Evolutionary conservation across 1,140 invertebrate species (phyloP), one percentile per base, ranked within the genome.

Genomic region (Copidosoma floridanum): DNA sequence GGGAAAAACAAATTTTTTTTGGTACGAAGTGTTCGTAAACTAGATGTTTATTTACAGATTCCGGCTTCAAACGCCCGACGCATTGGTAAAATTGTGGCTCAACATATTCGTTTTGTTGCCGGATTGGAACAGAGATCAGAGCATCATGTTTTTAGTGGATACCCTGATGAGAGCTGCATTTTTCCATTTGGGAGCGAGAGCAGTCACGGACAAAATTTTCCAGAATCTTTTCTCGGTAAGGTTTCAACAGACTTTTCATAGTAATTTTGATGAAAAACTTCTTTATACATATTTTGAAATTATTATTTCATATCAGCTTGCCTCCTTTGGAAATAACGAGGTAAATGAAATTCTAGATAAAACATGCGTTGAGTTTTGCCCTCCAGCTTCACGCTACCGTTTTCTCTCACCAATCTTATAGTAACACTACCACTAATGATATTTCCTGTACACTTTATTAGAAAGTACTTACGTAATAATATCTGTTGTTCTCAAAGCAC

Each of bases 51-150:
- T 53, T 53, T 35, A n/a, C 27, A 83, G 82, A 56, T 85, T 84
- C 65, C 74, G 71, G 50, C 68, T 82, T 2, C 51, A 70, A 12
- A 79, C 77, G 54, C 83, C 86, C 7, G 78, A 82, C 40, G 79
- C 80, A 38, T 76, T 89, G 3, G 80, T 89, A 0, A 76, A 84
- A 51, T 72, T 90, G 3, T 91, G 89, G 89, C 71, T 86, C 0
- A 83, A 85, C 65, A 78, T 82, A 29, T 72, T 87, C 3, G 77
- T 85, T 35, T 73, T 81, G 0, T 68, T 87, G 53, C 81, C 83
- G 2, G 82, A 86, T 62, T 89, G 89, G 89, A 85, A 83, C 63
- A 77, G 83, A 68, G 84, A 89, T 66, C 75, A 78, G 29, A 82
- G 82, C 69, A 79, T 88, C 2, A 74, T 89, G 60, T 88, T 85